Conservation (phyloP, 2,797 vertebrate genomes). For the Margarornis squamiger region DNA sequence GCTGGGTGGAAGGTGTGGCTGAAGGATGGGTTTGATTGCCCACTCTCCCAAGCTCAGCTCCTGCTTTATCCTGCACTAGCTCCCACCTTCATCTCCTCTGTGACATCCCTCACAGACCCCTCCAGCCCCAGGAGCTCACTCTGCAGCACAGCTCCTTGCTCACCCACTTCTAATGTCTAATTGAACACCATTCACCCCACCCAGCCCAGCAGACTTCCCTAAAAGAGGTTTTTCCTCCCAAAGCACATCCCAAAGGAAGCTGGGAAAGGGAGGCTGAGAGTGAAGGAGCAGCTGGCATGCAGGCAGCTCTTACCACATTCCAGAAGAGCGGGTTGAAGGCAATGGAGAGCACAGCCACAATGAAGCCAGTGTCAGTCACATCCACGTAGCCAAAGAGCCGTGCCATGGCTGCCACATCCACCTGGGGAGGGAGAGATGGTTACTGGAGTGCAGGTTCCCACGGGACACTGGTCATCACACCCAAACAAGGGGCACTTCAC, state of each 20-base stretch:
- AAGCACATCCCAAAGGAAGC: not conserved
- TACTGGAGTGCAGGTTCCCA: not conserved
- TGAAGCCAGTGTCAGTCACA: conserved; percentile 72
- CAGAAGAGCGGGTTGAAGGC: conserved; percentile 86
- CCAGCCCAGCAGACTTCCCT: not conserved
- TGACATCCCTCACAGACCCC: not conserved
- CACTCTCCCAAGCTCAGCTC: not conserved
- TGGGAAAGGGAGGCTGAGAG: not conserved
- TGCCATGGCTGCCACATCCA: conserved; percentile 71
- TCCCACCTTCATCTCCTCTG: not conserved
- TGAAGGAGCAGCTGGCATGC: rapidly evolving
- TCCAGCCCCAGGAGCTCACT: not conserved
- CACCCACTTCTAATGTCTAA: not conserved
- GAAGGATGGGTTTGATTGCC: not conserved
- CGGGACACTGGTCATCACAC: rapidly evolving
- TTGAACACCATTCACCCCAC: rapidly evolving
- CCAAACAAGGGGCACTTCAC: rapidly evolving
- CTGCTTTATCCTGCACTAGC: rapidly evolving
- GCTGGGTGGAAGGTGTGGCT: not conserved
- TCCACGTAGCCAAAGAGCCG: conserved; percentile 72
- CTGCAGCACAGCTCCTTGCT: not conserved
- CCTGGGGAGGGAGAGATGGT: not conserved
- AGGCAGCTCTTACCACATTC: conserved; percentile 81
- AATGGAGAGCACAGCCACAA: conserved; percentile 73
- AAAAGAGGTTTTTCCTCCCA: not conserved